Base-by-base conservation (phyloP, 2,797 vertebrate species). In the Vespertilio murinus region DNA sequence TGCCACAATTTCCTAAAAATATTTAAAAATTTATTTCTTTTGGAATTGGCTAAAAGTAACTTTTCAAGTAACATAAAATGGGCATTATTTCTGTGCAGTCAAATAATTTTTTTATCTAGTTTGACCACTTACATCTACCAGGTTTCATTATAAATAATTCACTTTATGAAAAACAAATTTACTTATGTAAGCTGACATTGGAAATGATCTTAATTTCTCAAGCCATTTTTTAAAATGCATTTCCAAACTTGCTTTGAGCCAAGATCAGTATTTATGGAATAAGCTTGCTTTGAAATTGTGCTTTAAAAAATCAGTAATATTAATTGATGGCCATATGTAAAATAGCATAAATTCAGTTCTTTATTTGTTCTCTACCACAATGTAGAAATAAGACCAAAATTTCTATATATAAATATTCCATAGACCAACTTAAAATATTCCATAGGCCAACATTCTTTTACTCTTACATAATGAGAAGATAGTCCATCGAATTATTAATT, bases 231-330 rank as follows among this genome's bases (percentile, higher is more conserved):
- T 40, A 77, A 80, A 80, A 52, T 85, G 45, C 14, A 78, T 59
- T 93, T 56, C 56, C 45, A 93, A 23, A 75, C 20, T 82, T 91
- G 38, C 87, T 84, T 87, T 75, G 49, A 80, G 6, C 33, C 33
- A 79, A 87, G 42, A 49, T 28, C n/a, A 61, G 23, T 28, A 52
- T 89, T 93, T 71, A 25, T 86, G n/a, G 47, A 40, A 47, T 71
- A 89, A 64, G 10, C 42, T 86, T 93, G 33, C 30, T 96, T 87
- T 64, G 56, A 93, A 79, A 78, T 77, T 93, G 5, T 89, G 13
- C 33, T 95, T 84, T 79, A 49, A 59, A 33, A 88, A n/a, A 52
- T 81, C 4, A 47, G 30, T 90, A 86, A 12, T 71, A 82, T 20
- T 94, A 45, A 8, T 91, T 88, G 52, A 67, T 54, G 42, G 40